Evolutionary conservation across 2,888 invertebrate genomes (phyloP).

Genomic region (Apamea anceps): DNA sequence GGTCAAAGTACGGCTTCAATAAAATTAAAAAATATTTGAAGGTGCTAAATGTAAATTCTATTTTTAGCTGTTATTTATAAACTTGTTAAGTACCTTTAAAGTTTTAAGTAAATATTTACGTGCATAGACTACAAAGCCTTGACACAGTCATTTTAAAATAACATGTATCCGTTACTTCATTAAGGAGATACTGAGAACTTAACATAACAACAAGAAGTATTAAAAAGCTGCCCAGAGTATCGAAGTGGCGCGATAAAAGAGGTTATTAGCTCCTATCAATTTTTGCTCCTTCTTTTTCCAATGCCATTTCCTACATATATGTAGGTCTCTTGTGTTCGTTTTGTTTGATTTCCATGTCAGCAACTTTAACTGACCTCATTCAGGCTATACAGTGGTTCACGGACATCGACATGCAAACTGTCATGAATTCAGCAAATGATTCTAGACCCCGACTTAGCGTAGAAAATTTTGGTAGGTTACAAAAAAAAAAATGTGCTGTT

Average conservation of each 20-base stretch:
- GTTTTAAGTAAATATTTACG: constrained; percentile 11
- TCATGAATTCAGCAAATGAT: too few species aligned
- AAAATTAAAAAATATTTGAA: not conserved
- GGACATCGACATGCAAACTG: too few species aligned
- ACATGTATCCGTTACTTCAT: constrained; percentile 11
- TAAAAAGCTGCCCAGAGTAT: not conserved
- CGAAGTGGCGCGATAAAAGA: not conserved
- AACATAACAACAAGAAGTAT: not conserved
- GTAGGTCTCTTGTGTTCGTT: too few species aligned
- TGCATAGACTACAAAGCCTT: constrained; percentile 20
- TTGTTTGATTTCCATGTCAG: constrained; percentile 8
- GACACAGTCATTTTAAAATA: constrained; percentile 42
- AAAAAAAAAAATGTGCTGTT: too few species aligned
- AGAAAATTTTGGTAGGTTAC: too few species aligned
- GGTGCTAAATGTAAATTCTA: constrained; percentile 17
- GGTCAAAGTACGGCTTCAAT: not conserved
- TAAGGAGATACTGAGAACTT: constrained; percentile 21
- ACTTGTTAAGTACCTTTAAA: constrained; percentile 27
- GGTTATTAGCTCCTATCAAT: not conserved
- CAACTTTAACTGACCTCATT: not conserved
- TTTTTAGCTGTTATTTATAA: constrained; percentile 32
- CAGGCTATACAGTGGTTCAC: too few species aligned
- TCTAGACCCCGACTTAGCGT: too few species aligned
- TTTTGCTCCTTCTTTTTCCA: not conserved
- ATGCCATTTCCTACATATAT: not conserved